Percentiles rank a stretch among this genome's conserved stretches.
These are phyloP conservation scores for Meloidogyne chitwoodi DNA, from an alignment of 1,140 invertebrate species.

Conservation along the genomic window DNA sequence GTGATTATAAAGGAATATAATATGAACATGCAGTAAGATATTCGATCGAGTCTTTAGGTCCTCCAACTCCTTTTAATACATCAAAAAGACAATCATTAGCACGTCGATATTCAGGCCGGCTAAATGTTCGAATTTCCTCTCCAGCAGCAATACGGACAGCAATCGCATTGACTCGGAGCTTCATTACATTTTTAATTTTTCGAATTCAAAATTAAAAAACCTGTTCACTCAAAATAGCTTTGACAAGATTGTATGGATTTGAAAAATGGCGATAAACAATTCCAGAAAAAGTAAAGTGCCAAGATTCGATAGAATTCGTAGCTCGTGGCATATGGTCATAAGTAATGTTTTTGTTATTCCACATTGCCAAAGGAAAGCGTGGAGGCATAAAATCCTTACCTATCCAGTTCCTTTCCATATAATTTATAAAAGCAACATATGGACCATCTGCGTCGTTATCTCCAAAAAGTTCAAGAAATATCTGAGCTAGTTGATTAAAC, in stretches of 20 bases:
- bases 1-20: not conserved
- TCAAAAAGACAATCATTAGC: not conserved
- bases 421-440: not conserved
- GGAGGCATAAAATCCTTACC: not conserved
- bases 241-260: not conserved
- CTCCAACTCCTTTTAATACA: not conserved
- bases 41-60: not conserved
- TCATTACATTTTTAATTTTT: no score
- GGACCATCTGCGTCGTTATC: not conserved
- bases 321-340: slow-evolving; percentile 2
- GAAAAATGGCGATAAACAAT: not conserved
- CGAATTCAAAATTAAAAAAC: no score
- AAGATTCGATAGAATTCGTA: slow-evolving; percentile 5
- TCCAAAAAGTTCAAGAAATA: not conserved
- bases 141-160: not conserved
- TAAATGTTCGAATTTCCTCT: not conserved
- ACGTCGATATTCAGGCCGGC: not conserved
- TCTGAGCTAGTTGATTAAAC: not conserved
- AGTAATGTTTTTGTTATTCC: slow-evolving; percentile 8
- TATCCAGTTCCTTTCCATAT: slow-evolving; percentile 4
- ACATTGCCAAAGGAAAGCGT: not conserved
- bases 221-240: not conserved
- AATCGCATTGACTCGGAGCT: not conserved
- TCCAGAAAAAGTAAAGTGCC: slow-evolving; percentile 2
- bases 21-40: not conserved